These are phyloP conservation scores for Fragum fragum DNA, from an alignment of 2,888 invertebrate genomes.

Conservation along the genomic window DNA sequence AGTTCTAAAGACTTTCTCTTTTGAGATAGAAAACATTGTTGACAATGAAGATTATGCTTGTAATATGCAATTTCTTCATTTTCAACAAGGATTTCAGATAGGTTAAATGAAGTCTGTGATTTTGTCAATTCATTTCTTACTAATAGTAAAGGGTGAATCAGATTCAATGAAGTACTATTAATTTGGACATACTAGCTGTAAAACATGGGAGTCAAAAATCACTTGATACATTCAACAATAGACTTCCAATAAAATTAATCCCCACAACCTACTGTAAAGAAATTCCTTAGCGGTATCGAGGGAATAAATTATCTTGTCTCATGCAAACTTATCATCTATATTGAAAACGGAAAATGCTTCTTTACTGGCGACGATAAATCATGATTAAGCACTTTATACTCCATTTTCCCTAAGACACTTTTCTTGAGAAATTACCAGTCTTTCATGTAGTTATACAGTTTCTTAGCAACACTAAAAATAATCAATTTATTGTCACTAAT, in stretches of 20 bases:
- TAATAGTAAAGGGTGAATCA: too few species aligned
- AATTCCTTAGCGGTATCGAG: neutral
- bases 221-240: neutral
- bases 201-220: conserved; percentile 4
- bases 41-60: too few species aligned
- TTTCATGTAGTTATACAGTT: too few species aligned
- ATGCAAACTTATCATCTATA: conserved; percentile 13
- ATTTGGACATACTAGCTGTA: conserved; percentile 6
- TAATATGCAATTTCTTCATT: too few species aligned
- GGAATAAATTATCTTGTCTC: conserved; percentile 15
- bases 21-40: too few species aligned
- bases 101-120: too few species aligned
- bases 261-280: neutral
- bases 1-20: too few species aligned
- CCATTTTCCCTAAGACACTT: neutral
- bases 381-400: neutral
- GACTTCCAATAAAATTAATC: conserved; percentile 3
- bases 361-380: neutral
- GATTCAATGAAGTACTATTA: neutral
- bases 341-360: neutral
- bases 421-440: too few species aligned
- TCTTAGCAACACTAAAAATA: too few species aligned
- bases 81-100: too few species aligned
- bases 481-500: too few species aligned
- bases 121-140: too few species aligned